These are phyloP conservation scores for Cantharis rustica DNA, from an alignment of 2,888 invertebrate species.

Conservation along the genomic window DNA sequence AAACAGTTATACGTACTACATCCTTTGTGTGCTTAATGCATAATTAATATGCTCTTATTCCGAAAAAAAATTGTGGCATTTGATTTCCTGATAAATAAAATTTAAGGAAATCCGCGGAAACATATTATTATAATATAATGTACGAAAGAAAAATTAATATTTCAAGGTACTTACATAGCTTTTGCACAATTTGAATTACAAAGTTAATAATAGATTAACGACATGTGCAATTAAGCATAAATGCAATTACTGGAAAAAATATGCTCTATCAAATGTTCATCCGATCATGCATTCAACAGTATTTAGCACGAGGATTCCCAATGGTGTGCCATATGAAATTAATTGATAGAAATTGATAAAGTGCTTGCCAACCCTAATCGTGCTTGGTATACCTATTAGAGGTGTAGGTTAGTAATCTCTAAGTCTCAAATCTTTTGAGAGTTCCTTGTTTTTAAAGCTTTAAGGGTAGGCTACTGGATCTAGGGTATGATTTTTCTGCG, in stretches of 20 bases:
- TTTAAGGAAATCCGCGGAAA: neutral
- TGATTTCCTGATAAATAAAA: neutral
- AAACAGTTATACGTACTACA: neutral
- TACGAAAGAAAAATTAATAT: neutral
- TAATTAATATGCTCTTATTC: neutral
- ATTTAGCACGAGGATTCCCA: neutral
- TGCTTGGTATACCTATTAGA: too few relatives aligned
- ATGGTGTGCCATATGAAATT: neutral
- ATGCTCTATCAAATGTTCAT: neutral
- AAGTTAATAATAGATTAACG: neutral
- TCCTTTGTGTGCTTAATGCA: neutral
- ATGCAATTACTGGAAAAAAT: neutral
- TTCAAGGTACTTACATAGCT: neutral
- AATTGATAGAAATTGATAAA: neutral
- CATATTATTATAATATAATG: too few relatives aligned
- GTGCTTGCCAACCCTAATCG: too few relatives aligned
- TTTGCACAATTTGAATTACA: neutral
- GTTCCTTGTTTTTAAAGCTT: too few relatives aligned
- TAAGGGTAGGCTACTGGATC: too few relatives aligned
- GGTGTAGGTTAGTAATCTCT: too few relatives aligned
- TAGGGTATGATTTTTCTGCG: too few relatives aligned
- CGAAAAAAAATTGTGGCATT: neutral
- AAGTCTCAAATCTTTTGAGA: too few relatives aligned
- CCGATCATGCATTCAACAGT: neutral
- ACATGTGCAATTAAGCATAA: neutral